Evolutionary conservation across 2,797 vertebrate genomes (phyloP).

Genomic region (Jordanella pulchra): DNA sequence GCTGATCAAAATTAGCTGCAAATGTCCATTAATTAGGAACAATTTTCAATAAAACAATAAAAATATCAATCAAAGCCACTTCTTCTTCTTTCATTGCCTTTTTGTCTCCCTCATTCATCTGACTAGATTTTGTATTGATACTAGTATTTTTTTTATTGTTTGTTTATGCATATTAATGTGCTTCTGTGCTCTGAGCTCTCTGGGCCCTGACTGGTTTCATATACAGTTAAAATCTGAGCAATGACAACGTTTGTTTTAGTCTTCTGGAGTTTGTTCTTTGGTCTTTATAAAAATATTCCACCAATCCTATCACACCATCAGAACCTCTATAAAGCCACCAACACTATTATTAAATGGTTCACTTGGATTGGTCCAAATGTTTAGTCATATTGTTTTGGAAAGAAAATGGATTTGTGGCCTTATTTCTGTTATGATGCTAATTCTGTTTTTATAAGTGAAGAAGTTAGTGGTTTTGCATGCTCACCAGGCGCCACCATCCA

Average conservation of each 20-base stretch:
- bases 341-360: conserved; percentile 2
- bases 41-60: neutral
- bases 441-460: conserved; percentile 26
- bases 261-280: neutral
- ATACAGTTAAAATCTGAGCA: neutral
- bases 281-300: neutral
- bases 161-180: neutral
- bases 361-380: conserved; percentile 6
- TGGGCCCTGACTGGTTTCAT: neutral
- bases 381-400: conserved; percentile 34
- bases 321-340: neutral
- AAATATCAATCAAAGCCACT: neutral
- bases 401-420: conserved; percentile 68
- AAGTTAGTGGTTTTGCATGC: conserved; percentile 59
- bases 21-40: neutral
- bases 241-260: neutral
- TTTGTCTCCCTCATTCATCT: neutral
- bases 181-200: neutral
- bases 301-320: conserved; percentile 6
- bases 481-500: conserved; percentile 48
- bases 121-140: neutral
- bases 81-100: neutral
- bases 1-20: neutral
- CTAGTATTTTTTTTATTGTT: too few relatives aligned
- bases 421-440: conserved; percentile 64